Conservation (phyloP, 2,113 vertebrate genomes). For the Silurus glanis region DNA sequence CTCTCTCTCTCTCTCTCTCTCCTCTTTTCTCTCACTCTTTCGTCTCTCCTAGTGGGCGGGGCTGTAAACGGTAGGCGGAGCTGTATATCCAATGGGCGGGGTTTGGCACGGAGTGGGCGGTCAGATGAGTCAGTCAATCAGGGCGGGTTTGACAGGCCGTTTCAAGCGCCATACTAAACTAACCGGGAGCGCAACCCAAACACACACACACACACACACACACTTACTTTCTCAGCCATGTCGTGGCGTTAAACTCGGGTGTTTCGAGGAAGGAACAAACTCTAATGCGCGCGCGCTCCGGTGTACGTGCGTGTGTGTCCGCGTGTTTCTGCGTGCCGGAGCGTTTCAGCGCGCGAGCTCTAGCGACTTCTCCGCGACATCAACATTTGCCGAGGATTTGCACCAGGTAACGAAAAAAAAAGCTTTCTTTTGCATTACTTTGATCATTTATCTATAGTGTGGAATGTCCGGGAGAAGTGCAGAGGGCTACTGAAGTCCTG, state of each 20-base stretch:
- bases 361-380: neutral
- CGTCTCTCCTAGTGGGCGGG: no score
- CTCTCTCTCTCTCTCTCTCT: neutral
- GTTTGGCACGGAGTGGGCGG: no score
- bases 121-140: neutral
- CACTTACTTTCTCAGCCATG: neutral
- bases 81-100: neutral
- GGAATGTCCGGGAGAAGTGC: neutral
- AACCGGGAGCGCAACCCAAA: neutral
- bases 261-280: neutral
- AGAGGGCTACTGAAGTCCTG: neutral
- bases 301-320: neutral
- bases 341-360: neutral
- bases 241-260: neutral
- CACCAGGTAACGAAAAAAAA: neutral
- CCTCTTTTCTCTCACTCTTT: neutral
- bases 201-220: neutral
- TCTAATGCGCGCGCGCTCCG: neutral
- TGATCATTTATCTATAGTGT: neutral
- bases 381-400: neutral
- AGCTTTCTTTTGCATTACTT: neutral
- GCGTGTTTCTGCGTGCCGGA: neutral
- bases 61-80: neutral
- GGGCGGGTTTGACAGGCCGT: slow-evolving; percentile 7
- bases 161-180: slow-evolving; percentile 13